phyloP scores from a whole-genome alignment of 1,140 invertebrate genomes.

The Lordiphosa collinella region DNA sequence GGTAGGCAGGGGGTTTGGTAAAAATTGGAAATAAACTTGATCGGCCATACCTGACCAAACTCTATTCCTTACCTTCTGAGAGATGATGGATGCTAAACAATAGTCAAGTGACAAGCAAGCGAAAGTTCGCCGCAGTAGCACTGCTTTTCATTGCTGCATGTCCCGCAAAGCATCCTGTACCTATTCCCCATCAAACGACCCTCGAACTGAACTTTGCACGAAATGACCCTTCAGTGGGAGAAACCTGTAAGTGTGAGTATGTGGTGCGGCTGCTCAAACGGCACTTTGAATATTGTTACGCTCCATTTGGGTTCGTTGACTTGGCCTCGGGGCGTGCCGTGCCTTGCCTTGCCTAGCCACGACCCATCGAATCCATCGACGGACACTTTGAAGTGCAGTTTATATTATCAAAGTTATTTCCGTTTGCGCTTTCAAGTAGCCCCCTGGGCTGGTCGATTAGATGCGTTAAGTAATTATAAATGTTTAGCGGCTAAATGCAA shows the following conservation, averaged over 20 bases:
- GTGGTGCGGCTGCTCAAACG: conserved; percentile 56
- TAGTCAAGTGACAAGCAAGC: too few species aligned
- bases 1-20: too few species aligned
- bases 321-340: conserved; percentile 39
- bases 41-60: too few species aligned
- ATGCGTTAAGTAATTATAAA: conserved; percentile 78
- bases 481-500: conserved; percentile 51
- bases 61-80: too few species aligned
- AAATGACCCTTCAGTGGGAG: conserved; percentile 44
- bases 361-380: conserved; percentile 21
- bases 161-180: too few species aligned
- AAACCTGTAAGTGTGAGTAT: conserved; percentile 58
- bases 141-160: too few species aligned
- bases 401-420: conserved; percentile 69
- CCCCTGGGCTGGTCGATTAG: conserved; percentile 43
- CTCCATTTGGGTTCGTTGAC: conserved; percentile 71
- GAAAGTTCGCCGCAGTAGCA: too few species aligned
- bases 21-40: too few species aligned
- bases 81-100: too few species aligned
- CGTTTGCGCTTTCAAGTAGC: conserved; percentile 55
- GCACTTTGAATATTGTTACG: conserved; percentile 74
- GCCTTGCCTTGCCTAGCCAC: conserved; percentile 9
- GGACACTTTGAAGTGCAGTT: conserved; percentile 64
- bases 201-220: conserved; percentile 68
- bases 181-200: conserved; percentile 1